Conservation (phyloP, 2,888 invertebrate genomes). For the Synergus japonicus region DNA sequence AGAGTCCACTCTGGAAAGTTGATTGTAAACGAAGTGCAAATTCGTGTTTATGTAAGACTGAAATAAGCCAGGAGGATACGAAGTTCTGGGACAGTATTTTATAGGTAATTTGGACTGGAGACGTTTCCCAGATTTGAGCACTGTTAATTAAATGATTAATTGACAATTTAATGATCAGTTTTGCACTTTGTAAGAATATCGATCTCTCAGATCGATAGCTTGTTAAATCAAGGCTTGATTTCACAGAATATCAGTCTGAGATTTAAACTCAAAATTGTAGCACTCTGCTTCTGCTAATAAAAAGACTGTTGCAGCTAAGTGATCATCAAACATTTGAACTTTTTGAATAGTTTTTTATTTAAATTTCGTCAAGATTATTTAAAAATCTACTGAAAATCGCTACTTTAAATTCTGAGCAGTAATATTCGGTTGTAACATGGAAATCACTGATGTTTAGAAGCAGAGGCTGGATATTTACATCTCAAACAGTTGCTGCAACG, state of each 20-base stretch:
- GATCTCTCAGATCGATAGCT: neutral
- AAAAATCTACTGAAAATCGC: slow-evolving; percentile 5
- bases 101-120: neutral
- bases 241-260: too few species aligned
- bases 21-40: neutral
- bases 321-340: neutral
- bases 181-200: neutral
- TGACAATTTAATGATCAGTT: too few species aligned
- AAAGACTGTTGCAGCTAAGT: neutral
- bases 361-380: neutral
- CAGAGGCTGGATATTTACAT: slow-evolving; percentile 38
- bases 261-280: neutral
- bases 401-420: slow-evolving; percentile 16
- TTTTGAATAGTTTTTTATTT: neutral
- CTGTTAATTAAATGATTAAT: neutral
- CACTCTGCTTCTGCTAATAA: neutral
- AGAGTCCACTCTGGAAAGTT: neutral
- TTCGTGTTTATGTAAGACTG: neutral
- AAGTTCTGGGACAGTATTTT: neutral
- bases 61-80: neutral
- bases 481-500: slow-evolving; percentile 41
- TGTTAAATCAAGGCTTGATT: too few species aligned
- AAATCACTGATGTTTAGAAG: slow-evolving; percentile 33
- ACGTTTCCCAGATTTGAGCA: neutral
- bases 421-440: slow-evolving; percentile 30